A percentile compares a stretch with the other conserved stretches of the same genome.
These are phyloP conservation scores for Centropus unirufus DNA, from an alignment of 2,113 vertebrate genomes.

Conservation along the genomic window DNA sequence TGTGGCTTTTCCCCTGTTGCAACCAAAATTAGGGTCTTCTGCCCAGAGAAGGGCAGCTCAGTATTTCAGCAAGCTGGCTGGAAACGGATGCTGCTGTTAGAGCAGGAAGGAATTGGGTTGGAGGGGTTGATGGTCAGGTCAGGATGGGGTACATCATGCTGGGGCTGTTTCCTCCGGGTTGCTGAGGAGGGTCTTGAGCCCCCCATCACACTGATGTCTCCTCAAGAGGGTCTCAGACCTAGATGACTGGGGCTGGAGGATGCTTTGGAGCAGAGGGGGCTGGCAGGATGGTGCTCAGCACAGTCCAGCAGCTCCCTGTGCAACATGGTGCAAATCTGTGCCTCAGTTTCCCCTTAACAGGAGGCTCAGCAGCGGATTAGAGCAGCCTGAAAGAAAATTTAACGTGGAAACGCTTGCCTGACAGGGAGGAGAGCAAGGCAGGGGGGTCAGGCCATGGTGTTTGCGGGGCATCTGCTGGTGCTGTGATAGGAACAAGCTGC, in stretches of 20 bases:
- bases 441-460: background rate
- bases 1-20: background rate
- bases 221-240: background rate
- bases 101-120: fast-evolving
- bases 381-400: background rate
- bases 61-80: background rate
- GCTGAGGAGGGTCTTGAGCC: background rate
- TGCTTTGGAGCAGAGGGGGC: background rate
- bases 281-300: background rate
- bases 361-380: background rate
- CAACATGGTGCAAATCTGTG: fast-evolving
- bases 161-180: background rate
- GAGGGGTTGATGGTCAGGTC: background rate
- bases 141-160: fast-evolving
- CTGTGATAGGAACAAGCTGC: background rate
- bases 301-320: background rate
- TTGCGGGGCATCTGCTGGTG: background rate
- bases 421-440: background rate
- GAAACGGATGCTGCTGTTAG: background rate
- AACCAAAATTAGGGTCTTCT: background rate
- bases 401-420: background rate
- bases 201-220: background rate
- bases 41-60: background rate
- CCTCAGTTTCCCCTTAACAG: background rate
- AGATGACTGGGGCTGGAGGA: background rate